These are phyloP conservation scores for Fregetta grallaria DNA, from an alignment of 2,113 vertebrate species.

Conservation along the genomic window DNA sequence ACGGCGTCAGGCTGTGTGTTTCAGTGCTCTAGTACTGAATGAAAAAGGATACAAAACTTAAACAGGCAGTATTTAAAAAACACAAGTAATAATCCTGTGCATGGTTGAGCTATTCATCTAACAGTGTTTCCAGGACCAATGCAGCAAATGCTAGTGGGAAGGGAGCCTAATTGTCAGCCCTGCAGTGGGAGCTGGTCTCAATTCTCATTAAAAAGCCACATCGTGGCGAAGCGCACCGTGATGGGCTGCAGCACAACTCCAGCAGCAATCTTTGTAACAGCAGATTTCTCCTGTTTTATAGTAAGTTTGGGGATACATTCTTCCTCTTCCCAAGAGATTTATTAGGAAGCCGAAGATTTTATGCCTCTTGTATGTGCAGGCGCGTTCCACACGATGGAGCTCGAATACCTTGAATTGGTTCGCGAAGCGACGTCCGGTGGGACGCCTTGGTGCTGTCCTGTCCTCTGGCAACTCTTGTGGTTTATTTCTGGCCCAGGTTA, in stretches of 20 bases:
- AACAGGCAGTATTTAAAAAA: not conserved
- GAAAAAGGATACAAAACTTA: not conserved
- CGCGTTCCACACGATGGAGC: constrained; percentile 62
- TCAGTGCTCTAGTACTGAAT: not conserved
- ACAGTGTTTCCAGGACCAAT: fast-evolving
- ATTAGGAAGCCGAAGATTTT: fast-evolving
- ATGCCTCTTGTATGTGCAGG: not conserved
- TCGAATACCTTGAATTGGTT: constrained; percentile 40
- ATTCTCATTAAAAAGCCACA: fast-evolving
- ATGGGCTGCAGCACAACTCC: not conserved
- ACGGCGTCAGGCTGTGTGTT: not conserved
- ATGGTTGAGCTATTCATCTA: fast-evolving
- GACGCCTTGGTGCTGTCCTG: not conserved
- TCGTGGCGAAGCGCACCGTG: fast-evolving
- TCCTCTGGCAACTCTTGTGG: not conserved
- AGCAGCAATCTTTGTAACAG: not conserved
- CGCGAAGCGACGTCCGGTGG: not conserved
- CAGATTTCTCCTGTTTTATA: no score
- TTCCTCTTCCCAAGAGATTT: not conserved
- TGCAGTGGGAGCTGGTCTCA: not conserved
- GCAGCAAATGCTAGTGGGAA: not conserved
- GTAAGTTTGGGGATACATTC: fast-evolving
- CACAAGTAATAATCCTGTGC: no score
- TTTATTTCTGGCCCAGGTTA: constrained; percentile 23
- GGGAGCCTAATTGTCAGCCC: fast-evolving